Evolutionary conservation across 2,797 vertebrate genomes (phyloP).

Genomic region (Cynopterus sphinx): DNA sequence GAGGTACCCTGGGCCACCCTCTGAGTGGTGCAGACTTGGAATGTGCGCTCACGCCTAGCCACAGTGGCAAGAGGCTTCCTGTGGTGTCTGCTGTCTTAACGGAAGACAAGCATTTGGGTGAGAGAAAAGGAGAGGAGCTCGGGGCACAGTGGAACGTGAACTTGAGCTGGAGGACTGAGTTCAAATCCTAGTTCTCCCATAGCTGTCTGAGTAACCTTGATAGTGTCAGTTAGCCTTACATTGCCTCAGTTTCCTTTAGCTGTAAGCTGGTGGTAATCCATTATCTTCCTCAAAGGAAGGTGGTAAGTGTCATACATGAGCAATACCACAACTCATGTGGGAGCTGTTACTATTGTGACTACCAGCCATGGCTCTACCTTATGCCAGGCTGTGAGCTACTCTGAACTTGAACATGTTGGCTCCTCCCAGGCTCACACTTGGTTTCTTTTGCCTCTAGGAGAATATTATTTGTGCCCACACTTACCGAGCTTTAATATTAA

Average conservation of each 20-base stretch:
- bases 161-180: neutral
- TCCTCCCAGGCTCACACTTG: neutral
- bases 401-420: rapidly evolving
- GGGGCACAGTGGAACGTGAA: rapidly evolving
- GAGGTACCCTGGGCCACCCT: neutral
- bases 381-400: neutral
- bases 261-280: neutral
- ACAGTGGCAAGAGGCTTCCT: rapidly evolving
- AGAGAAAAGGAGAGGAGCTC: neutral
- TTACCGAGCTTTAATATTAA: too few species aligned
- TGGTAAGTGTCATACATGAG: neutral
- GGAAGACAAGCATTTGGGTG: neutral
- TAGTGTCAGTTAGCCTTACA: neutral
- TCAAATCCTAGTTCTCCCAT: neutral
- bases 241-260: neutral
- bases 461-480: neutral
- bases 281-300: rapidly evolving
- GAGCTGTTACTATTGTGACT: neutral
- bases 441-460: neutral
- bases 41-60: rapidly evolving
- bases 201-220: rapidly evolving
- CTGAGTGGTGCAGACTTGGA: neutral
- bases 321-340: rapidly evolving
- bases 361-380: neutral
- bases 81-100: rapidly evolving